phyloP scores from a whole-genome alignment of 2,888 invertebrate genomes.

The Hesperia comma region DNA sequence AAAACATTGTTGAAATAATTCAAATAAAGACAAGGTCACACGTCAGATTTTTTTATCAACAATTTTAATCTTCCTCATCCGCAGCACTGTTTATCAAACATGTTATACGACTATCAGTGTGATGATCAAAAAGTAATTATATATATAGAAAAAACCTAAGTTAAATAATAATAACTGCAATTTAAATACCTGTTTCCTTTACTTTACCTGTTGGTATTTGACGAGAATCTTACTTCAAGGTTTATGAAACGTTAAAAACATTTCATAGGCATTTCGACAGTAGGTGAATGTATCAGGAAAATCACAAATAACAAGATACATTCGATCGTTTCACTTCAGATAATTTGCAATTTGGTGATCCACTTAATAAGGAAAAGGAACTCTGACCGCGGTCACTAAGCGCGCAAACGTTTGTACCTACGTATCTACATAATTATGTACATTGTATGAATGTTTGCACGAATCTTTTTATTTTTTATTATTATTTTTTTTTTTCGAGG shows the following conservation, averaged over 20 bases:
- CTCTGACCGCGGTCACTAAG: too few species aligned
- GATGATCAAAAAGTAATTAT: slow-evolving; percentile 6
- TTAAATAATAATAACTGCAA: not conserved
- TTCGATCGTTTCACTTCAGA: too few species aligned
- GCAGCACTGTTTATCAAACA: not conserved
- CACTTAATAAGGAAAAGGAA: too few species aligned
- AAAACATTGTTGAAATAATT: not conserved
- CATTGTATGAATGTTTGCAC: too few species aligned
- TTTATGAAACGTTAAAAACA: not conserved
- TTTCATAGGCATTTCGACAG: not conserved
- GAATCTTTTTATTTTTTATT: too few species aligned
- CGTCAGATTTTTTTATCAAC: not conserved
- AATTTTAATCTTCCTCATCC: not conserved
- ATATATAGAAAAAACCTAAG: not conserved
- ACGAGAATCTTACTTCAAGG: not conserved
- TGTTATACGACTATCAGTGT: not conserved
- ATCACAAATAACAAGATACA: too few species aligned
- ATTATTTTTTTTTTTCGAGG: too few species aligned
- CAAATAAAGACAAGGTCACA: not conserved
- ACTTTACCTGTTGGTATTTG: not conserved
- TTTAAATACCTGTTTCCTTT: slow-evolving; percentile 9
- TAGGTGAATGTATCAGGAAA: not conserved
- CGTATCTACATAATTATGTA: too few species aligned
- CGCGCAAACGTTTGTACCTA: too few species aligned
- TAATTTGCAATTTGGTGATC: too few species aligned